Evolutionary conservation across 37 sponge, comb jelly and placozoan genomes (phyloP).

Genomic region (Aplysina aerophoba): DNA sequence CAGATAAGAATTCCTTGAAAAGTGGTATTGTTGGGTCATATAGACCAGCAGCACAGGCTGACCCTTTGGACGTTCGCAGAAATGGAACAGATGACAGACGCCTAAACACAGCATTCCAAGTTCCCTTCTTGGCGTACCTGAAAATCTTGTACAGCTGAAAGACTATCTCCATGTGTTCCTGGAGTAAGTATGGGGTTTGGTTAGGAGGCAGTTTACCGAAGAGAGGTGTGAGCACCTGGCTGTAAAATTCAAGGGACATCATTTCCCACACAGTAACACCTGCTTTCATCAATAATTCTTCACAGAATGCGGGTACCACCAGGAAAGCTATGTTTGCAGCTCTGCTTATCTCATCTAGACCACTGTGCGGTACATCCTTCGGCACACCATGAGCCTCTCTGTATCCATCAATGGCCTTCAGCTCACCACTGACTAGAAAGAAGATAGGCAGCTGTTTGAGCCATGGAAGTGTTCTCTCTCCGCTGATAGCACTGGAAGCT

Average conservation of each 20-base stretch:
- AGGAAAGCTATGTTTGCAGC: neutral
- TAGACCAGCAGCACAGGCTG: conserved; percentile 13
- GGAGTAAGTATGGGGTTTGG: neutral
- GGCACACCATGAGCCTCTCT: neutral
- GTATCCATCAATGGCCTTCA: neutral
- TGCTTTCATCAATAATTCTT: neutral
- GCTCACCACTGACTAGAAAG: conserved; percentile 18
- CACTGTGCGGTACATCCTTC: neutral
- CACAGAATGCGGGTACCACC: conserved; percentile 4
- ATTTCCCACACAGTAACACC: neutral
- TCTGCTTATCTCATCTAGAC: conserved; percentile 10
- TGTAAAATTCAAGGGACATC: neutral
- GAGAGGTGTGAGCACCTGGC: neutral
- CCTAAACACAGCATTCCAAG: conserved; percentile 3
- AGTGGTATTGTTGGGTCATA: conserved; percentile 47
- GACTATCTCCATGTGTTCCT: neutral
- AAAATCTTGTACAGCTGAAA: neutral
- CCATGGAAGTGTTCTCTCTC: neutral
- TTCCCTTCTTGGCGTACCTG: neutral
- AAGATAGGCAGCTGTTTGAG: conserved; percentile 14
- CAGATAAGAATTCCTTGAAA: conserved; percentile 17
- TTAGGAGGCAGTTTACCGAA: neutral
- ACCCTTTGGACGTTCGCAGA: neutral
- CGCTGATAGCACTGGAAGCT: neutral
- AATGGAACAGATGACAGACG: neutral